Evolutionary conservation across 2,113 vertebrate genomes (phyloP).

Genomic region (Rynchops niger): DNA sequence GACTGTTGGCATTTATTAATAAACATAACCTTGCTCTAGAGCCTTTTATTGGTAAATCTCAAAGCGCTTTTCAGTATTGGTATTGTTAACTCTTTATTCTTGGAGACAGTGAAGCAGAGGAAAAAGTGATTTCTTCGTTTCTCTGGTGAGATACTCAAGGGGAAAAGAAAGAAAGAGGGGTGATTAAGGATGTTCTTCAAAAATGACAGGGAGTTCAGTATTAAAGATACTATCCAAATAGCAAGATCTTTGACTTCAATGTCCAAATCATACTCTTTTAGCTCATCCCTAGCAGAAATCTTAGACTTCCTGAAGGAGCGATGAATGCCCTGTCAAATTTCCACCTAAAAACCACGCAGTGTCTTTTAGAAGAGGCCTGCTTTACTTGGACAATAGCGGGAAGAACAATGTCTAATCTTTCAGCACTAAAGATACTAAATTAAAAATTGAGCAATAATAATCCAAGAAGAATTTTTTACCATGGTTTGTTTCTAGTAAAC

Average conservation of each 20-base stretch:
- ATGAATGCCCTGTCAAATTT: background rate
- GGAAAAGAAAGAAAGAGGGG: background rate
- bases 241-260: background rate
- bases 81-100: background rate
- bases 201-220: background rate
- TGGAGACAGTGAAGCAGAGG: background rate
- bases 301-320: background rate
- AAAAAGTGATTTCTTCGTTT: background rate
- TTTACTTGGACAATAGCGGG: background rate
- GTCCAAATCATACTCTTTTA: background rate
- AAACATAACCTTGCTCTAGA: background rate
- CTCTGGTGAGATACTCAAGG: background rate
- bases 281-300: background rate
- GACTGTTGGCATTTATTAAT: background rate
- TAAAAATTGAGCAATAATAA: background rate
- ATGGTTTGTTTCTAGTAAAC: background rate
- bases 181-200: background rate
- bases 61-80: background rate
- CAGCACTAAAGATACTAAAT: background rate
- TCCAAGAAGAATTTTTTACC: background rate
- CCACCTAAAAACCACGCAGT: background rate
- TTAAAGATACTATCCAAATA: background rate
- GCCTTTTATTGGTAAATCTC: background rate
- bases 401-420: background rate
- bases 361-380: background rate